Conservation (phyloP, 1,140 invertebrate genomes). For the Spodoptera frugiperda region DNA sequence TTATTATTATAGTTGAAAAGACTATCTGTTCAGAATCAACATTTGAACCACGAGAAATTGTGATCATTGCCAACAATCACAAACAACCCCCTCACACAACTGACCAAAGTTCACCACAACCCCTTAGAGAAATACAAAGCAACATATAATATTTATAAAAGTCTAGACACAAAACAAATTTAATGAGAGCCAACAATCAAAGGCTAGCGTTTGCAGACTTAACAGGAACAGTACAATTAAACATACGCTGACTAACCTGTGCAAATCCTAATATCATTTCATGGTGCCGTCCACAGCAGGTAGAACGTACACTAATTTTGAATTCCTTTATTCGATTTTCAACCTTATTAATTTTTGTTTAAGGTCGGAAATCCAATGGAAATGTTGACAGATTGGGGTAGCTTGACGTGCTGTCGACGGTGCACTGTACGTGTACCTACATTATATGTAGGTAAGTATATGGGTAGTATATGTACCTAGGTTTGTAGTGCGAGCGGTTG, state of each 20-base stretch:
- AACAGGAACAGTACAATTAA: slow-evolving; percentile 35
- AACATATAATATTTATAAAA: not conserved
- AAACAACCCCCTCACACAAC: not conserved
- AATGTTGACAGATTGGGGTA: no score
- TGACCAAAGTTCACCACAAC: not conserved
- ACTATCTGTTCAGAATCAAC: no score
- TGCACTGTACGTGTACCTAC: no score
- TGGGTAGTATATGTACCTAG: not conserved
- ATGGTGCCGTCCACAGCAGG: slow-evolving; percentile 15
- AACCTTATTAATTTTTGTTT: no score
- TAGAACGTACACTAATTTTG: not conserved
- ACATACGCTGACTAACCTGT: slow-evolving; percentile 13
- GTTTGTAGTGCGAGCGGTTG: slow-evolving; percentile 25
- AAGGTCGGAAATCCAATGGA: no score
- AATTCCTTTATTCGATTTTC: no score
- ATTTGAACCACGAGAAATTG: no score
- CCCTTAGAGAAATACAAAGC: not conserved
- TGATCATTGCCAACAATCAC: not conserved
- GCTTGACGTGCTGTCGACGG: no score
- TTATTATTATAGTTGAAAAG: no score
- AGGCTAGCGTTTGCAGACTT: not conserved
- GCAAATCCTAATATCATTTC: slow-evolving; percentile 41
- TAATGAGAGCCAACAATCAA: slow-evolving; percentile 14
- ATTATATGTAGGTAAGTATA: no score
- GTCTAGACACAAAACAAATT: slow-evolving; percentile 22